Evolutionary conservation across 2,888 invertebrate species (phyloP).

Genomic region (Orchesellides sinensis): DNA sequence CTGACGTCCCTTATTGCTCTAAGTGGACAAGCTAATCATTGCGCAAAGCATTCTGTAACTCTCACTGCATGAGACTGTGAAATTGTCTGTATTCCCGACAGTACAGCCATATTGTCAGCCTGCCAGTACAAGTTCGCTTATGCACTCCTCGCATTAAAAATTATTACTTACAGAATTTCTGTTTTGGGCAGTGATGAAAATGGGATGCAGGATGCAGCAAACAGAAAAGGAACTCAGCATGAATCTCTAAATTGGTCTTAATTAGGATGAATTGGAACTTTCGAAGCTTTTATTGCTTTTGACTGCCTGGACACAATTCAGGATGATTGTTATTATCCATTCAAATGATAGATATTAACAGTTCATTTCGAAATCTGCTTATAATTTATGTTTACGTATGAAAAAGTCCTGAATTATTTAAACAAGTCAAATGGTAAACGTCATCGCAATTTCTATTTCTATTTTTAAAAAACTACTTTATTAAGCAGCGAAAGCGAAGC

Average conservation of each 20-base stretch:
- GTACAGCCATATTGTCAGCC: slow-evolving; percentile 40
- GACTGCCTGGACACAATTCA: slow-evolving; percentile 51
- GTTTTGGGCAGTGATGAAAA: slow-evolving; percentile 26
- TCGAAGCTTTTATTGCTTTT: slow-evolving; percentile 51
- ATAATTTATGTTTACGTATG: too few species aligned
- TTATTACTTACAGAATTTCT: too few species aligned
- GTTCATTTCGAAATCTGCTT: too few species aligned
- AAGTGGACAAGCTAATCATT: slow-evolving; percentile 30
- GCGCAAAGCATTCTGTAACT: slow-evolving; percentile 19
- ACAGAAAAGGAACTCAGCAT: slow-evolving; percentile 60
- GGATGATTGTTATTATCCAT: neutral
- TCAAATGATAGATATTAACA: neutral
- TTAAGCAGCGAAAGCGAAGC: too few species aligned
- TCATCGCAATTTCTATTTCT: too few species aligned
- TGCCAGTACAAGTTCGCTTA: neutral
- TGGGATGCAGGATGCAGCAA: slow-evolving; percentile 50
- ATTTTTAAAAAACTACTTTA: too few species aligned
- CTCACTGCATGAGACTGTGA: slow-evolving; percentile 21
- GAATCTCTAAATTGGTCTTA: slow-evolving; percentile 59
- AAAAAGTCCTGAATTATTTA: too few species aligned
- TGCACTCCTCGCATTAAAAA: neutral
- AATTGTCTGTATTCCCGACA: slow-evolving; percentile 17
- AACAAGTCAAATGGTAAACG: too few species aligned
- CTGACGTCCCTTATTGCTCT: slow-evolving; percentile 10
- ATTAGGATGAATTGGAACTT: slow-evolving; percentile 58